phyloP scores from a whole-genome alignment of 2,888 invertebrate species.

The Plemyria rubiginata region DNA sequence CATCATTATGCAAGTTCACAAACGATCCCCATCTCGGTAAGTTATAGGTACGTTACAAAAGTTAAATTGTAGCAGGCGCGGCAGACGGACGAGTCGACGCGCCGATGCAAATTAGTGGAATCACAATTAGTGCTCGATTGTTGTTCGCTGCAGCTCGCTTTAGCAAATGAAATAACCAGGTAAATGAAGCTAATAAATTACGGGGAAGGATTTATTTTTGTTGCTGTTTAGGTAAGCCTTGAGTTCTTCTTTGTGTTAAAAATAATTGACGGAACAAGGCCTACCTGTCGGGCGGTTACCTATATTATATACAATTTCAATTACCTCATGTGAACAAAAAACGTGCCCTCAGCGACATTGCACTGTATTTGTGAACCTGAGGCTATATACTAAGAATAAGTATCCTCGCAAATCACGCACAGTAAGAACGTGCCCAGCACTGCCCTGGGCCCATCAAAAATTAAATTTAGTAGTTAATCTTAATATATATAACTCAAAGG shows the following conservation, averaged over 20 bases:
- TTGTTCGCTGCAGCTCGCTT: conserved; percentile 69
- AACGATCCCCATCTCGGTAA: conserved; percentile 23
- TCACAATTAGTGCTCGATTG: conserved; percentile 78
- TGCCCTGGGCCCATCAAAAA: no score
- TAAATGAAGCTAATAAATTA: conserved; percentile 67
- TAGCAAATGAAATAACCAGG: conserved; percentile 71
- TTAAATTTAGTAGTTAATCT: no score
- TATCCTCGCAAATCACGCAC: no score
- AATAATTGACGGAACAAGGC: background rate
- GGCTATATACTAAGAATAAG: no score
- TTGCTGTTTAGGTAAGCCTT: background rate
- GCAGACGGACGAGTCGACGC: conserved; percentile 54
- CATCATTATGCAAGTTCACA: conserved; percentile 27
- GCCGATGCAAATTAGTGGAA: conserved; percentile 77
- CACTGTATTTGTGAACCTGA: no score
- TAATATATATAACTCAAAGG: no score
- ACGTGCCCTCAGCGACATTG: no score
- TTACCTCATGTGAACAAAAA: no score
- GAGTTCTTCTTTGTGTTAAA: background rate
- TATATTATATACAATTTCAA: no score
- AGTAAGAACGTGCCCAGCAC: no score
- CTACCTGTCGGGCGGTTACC: background rate
- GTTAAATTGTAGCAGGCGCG: conserved; percentile 49
- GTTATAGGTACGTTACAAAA: conserved; percentile 38
- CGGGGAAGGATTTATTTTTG: conserved; percentile 56